These are phyloP conservation scores for Bradysia coprophila DNA, from an alignment of 1,140 invertebrate genomes.

Conservation along the genomic window DNA sequence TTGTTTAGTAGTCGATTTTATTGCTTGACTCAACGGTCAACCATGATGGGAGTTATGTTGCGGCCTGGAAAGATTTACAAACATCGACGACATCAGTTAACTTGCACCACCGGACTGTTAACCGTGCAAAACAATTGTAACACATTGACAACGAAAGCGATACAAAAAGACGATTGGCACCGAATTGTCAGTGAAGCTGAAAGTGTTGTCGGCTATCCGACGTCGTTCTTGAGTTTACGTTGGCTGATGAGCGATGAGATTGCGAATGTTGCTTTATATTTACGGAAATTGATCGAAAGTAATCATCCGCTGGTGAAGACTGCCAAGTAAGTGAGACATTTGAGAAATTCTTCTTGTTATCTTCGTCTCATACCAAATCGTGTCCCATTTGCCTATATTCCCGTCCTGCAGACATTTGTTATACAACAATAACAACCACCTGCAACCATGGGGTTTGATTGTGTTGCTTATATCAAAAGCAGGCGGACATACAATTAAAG, in stretches of 20 bases:
- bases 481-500: constrained; percentile 54
- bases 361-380: no score
- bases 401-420: constrained; percentile 45
- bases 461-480: constrained; percentile 82
- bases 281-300: constrained; percentile 81
- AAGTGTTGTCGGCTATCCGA: constrained; percentile 92
- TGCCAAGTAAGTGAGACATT: constrained; percentile 62
- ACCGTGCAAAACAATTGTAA: background rate
- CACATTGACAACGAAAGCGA: constrained; percentile 9
- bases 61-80: no score
- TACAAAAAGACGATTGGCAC: constrained; percentile 64
- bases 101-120: no score
- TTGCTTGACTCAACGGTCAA: no score
- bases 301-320: constrained; percentile 88
- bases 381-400: constrained; percentile 76
- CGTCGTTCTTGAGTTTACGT: constrained; percentile 75
- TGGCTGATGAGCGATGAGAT: constrained; percentile 87
- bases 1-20: no score
- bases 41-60: no score
- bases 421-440: constrained; percentile 66
- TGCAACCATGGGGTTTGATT: constrained; percentile 85
- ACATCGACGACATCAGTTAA: no score
- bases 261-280: constrained; percentile 77
- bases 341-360: constrained; percentile 19
- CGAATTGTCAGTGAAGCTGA: constrained; percentile 81